Evolutionary conservation across 2,888 invertebrate species (phyloP).

Genomic region (Argyresthia goedartella): DNA sequence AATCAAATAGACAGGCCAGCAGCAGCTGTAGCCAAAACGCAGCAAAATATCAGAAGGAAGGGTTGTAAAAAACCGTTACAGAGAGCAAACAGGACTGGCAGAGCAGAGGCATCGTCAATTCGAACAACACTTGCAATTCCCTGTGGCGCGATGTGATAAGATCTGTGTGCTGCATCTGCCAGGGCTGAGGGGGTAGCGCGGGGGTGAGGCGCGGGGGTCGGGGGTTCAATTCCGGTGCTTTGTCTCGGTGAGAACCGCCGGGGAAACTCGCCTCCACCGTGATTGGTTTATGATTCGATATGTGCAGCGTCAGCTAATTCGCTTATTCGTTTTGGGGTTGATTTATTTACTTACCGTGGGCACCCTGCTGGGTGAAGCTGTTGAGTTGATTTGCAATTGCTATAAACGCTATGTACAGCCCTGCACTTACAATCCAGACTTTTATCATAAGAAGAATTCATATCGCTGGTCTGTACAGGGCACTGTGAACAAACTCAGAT

Average conservation of each 20-base stretch:
- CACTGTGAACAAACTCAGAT: constrained; percentile 17
- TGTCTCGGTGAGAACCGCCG: constrained; percentile 49
- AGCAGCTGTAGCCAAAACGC: neutral
- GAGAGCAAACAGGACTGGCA: constrained; percentile 44
- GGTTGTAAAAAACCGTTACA: constrained; percentile 53
- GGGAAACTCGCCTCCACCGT: constrained; percentile 16
- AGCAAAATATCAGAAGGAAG: constrained; percentile 11
- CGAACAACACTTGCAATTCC: constrained; percentile 50
- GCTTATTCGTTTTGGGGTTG: neutral
- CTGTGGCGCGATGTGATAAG: constrained; percentile 53
- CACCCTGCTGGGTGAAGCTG: neutral
- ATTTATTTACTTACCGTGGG: neutral
- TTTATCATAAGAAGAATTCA: neutral
- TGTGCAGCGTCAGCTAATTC: neutral
- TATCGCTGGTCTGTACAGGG: neutral
- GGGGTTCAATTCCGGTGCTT: constrained; percentile 58
- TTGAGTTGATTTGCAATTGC: too few species aligned
- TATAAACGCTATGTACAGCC: too few species aligned
- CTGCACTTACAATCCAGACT: neutral
- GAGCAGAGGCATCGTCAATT: constrained; percentile 35
- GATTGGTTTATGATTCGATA: constrained; percentile 58
- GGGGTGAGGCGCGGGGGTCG: constrained; percentile 18
- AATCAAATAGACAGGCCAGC: neutral
- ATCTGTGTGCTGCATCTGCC: constrained; percentile 62
- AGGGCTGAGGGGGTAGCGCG: constrained; percentile 21